A percentile compares a stretch with the other conserved stretches of the same genome.
These are phyloP conservation scores for Hipposideros larvatus DNA, from an alignment of 2,797 vertebrate species.

Conservation along the genomic window DNA sequence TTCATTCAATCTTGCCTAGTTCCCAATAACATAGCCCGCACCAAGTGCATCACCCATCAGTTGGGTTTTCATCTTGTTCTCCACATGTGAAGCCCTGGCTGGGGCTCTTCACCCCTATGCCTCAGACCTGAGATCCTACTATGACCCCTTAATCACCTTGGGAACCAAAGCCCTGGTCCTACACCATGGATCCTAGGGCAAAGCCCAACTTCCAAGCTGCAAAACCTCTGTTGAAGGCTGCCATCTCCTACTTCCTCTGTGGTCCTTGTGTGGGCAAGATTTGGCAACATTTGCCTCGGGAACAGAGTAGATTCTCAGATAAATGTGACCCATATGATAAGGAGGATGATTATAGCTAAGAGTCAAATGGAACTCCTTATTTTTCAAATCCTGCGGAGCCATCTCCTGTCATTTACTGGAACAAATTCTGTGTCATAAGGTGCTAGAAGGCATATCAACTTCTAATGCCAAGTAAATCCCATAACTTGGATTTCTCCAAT, in stretches of 20 bases:
- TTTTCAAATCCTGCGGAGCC: slow-evolving; percentile 57
- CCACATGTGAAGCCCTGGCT: neutral
- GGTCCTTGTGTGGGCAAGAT: neutral
- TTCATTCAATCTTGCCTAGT: neutral
- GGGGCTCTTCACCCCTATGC: neutral
- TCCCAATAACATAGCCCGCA: neutral
- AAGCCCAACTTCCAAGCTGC: neutral
- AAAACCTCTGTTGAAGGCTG: neutral
- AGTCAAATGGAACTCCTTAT: slow-evolving; percentile 38
- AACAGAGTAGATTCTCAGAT: slow-evolving; percentile 62
- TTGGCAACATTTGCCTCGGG: slow-evolving; percentile 1
- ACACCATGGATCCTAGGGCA: neutral
- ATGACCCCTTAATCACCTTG: neutral
- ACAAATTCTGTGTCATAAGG: slow-evolving; percentile 59
- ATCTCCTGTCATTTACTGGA: slow-evolving; percentile 56
- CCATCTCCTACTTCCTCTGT: neutral
- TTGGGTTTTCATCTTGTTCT: slow-evolving; percentile 4
- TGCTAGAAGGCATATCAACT: slow-evolving; percentile 51
- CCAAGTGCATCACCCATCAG: neutral
- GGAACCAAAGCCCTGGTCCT: neutral
- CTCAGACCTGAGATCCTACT: neutral
- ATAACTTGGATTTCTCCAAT: slow-evolving; percentile 63
- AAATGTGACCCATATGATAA: slow-evolving; percentile 23
- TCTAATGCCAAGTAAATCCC: slow-evolving; percentile 28
- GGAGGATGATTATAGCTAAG: slow-evolving; percentile 45